Evolutionary conservation across 2,797 vertebrate species (phyloP), one percentile per base, ranked within the genome.

Genomic region (Siniperca undulata): DNA sequence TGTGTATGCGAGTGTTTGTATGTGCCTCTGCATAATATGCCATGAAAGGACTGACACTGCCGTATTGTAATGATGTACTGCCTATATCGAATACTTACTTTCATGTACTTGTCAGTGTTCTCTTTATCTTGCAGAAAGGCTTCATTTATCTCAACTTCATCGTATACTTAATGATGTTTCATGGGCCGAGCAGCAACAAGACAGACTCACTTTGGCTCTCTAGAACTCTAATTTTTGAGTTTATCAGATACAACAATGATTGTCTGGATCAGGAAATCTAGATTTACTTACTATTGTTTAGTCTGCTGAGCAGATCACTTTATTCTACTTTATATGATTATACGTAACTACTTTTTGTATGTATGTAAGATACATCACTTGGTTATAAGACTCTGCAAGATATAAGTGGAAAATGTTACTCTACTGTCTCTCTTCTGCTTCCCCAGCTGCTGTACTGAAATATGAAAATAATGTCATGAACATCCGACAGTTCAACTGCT

Each of bases 381-480:
- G 24, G 12, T 19, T 44, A 36, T 36, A 27, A 27, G 40, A 60
- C 53, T 56, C 17, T 16, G n/a, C 10, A 0, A 42, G 44, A 24
- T 34, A 64, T 22, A 46, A 74, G 6, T 10, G 30, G 44, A 75
- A 50, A 22, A n/a, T 75, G 30, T 73, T 12, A 56, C 42, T 58
- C 40, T 24, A 16, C 14, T 59, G 22, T 70, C 9, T 79, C 16
- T 61, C 55, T 22, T 66, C 78, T 78, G 34, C 66, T 87, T 94
- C 93, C 64, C 89, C 84, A 97, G 96, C 96, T 92, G 96, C 96
- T 88, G 96, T 97, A 81, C 94, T 97, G 90, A 97, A 97, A 91
- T 96, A 97, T 61, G 96, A 97, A 93, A 97, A 96, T 83, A 97
- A 97, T 10, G 96, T 97, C 82, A 97, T 97, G 96, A 96, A 96